Percentiles rank a stretch among this genome's conserved stretches.
These are phyloP conservation scores for Drosophila emarginata DNA, from an alignment of 2,888 invertebrate species.

Conservation along the genomic window DNA sequence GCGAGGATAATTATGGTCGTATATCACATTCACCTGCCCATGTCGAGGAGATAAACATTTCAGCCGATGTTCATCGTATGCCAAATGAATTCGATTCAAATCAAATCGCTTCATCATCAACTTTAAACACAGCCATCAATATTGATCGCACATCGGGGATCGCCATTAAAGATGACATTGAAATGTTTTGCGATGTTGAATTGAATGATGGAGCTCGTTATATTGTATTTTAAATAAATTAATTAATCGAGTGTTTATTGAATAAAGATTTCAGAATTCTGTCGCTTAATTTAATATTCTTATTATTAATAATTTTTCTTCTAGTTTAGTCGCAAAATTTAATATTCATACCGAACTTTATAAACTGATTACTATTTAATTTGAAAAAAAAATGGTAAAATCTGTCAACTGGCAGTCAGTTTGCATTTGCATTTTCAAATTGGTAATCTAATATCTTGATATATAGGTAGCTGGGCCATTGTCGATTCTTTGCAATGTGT, in stretches of 20 bases:
- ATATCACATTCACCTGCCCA: slow-evolving; percentile 57
- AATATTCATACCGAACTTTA: too few species aligned
- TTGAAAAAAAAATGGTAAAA: too few species aligned
- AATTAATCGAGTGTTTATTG: too few species aligned
- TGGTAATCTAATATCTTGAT: slow-evolving; percentile 59
- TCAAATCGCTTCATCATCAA: not conserved
- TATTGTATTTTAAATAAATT: not conserved
- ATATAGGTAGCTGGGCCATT: not conserved
- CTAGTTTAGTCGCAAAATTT: too few species aligned
- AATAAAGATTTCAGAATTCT: too few species aligned
- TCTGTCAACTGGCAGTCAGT: not conserved
- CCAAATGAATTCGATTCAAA: not conserved
- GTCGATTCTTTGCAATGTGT: not conserved
- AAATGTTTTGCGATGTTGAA: slow-evolving; percentile 47
- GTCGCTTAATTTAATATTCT: too few species aligned
- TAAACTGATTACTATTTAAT: too few species aligned
- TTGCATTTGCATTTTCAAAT: slow-evolving; percentile 64
- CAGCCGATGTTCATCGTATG: slow-evolving; percentile 50
- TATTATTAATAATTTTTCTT: too few species aligned
- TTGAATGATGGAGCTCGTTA: slow-evolving; percentile 21
- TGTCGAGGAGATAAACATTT: slow-evolving; percentile 38
- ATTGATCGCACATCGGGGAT: slow-evolving; percentile 39
- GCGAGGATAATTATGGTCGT: not conserved
- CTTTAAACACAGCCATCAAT: not conserved
- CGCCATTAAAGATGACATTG: slow-evolving; percentile 50